Conservation (phyloP, 2,888 invertebrate genomes). For the Bellardia bayeri region DNA sequence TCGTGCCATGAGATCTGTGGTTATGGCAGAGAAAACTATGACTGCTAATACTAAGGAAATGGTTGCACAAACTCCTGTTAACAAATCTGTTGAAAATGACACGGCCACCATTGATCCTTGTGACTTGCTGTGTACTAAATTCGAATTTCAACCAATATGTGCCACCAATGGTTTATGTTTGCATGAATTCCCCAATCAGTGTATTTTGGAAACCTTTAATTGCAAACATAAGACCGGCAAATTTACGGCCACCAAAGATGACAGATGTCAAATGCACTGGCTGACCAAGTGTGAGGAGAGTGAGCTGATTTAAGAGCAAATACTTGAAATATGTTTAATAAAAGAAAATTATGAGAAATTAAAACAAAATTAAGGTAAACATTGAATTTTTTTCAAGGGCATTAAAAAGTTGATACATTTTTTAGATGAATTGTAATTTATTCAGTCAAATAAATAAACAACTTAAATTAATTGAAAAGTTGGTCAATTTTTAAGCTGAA, state of each 20-base stretch:
- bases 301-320: constrained; percentile 49
- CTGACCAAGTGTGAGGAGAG: constrained; percentile 76
- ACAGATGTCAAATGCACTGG: constrained; percentile 76
- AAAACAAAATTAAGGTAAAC: not conserved
- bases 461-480: no score
- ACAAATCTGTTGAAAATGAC: not conserved
- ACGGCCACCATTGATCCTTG: constrained; percentile 72
- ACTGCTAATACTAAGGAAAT: not conserved
- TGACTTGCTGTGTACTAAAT: constrained; percentile 79
- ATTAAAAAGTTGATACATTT: not conserved
- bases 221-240: constrained; percentile 78
- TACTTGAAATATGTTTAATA: not conserved
- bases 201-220: constrained; percentile 80
- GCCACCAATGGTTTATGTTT: constrained; percentile 79
- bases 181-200: constrained; percentile 81
- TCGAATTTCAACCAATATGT: constrained; percentile 79
- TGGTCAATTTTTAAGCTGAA: no score
- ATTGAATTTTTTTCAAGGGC: not conserved
- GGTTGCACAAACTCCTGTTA: not conserved
- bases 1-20: constrained; percentile 32
- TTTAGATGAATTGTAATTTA: not conserved
- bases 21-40: not conserved
- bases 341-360: not conserved
- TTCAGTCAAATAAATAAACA: no score
- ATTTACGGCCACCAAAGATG: constrained; percentile 77